Base-by-base conservation (phyloP, 2,113 vertebrate species). In the Syrmaticus mikado region DNA sequence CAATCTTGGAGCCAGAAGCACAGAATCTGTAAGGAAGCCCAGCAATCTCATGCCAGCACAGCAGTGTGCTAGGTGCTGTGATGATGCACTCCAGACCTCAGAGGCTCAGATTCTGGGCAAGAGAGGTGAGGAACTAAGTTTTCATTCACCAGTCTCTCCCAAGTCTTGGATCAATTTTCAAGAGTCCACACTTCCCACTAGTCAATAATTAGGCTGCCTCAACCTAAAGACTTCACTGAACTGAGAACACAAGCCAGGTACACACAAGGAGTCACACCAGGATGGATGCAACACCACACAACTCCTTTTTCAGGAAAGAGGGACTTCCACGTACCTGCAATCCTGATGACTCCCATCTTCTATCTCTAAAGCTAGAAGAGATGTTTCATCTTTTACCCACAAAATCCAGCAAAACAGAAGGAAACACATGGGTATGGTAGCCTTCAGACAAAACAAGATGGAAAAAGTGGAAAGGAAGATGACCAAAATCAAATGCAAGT, bases 11-110 rank as follows among this genome's bases (percentile, higher is more conserved):
- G 52, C 46, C 61, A 48, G 46, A 78, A 64, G 12, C 83, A 16
- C 46, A 79, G 75, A 36, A 4, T 11, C 20, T 67, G 21, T 46
- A 66, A 70, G 0, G 0, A 76, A 89, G n/a, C 0, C 1, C 1
- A 82, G 43, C 40, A 50, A 50, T 22, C 48, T 57, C 64, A 22
- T 7, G 43, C n/a, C 48, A 85, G 74, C 52, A 27, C 60, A 45
- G n/a, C 45, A 50, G 30, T 45, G 30, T 32, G 10, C 21, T 43
- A 34, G 45, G 62, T 66, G 74, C 82, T 24, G 36, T 34, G 43
- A 65, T 28, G 46, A 61, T n/a, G 45, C 22, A 32, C 40, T 50
- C 32, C 53, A 58, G 1, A 6, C n/a, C 45, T 32, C 34, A 11
- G 36, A 85, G 10, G 32, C 28, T 68, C 46, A 60, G 46, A 18